Evolutionary conservation across 2,113 vertebrate genomes (phyloP), one percentile per base, ranked within the genome.

Genomic region (Pygoscelis adeliae): DNA sequence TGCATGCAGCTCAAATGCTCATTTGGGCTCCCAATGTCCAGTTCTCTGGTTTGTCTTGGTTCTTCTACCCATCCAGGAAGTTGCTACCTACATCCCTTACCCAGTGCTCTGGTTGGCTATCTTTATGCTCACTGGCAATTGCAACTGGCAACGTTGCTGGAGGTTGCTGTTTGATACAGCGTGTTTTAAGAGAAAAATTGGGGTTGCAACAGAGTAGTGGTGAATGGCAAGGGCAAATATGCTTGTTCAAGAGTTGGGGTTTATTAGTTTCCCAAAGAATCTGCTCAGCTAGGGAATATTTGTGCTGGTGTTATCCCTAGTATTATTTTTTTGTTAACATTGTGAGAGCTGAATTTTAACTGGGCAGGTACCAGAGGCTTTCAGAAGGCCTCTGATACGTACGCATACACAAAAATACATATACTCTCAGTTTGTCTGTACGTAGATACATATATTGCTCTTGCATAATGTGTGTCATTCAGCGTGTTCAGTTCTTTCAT

Each of bases 21-120:
- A 0, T 77, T 40, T 58, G 44, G 44, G 44, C 20, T 73, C 13
- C 19, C 8, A 11, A 0, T 1, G 1, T 19, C 55, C 23, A 56
- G 18, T 63, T 71, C 27, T 87, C 17, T 62, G 47, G 16, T 78
- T 80, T 83, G 20, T 49, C 34, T 72, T 63, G 27, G 47, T 84
- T 73, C 25, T 93, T 92, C 52, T 80, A 6, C 36, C 25, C 30
- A 3, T 52, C 30, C 13, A 17, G 27, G 21, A 56, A 17, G 30
- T 27, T 74, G 27, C 58, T 63, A 1, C 17, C 9, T 44, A 11
- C 9, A 13, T 40, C 25, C 12, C 5, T 74, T 38, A 49, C 15
- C 56, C 8, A 1, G 29, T 67, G 6, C 53, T 76, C n/a, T 86
- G 49, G 6, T 29, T 3, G 1, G 19, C 4, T 32, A 0, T 32